A percentile compares a stretch with the other conserved stretches of the same genome.
These are phyloP conservation scores for Athene cunicularia DNA, from an alignment of 2,113 vertebrate genomes.

Conservation along the genomic window DNA sequence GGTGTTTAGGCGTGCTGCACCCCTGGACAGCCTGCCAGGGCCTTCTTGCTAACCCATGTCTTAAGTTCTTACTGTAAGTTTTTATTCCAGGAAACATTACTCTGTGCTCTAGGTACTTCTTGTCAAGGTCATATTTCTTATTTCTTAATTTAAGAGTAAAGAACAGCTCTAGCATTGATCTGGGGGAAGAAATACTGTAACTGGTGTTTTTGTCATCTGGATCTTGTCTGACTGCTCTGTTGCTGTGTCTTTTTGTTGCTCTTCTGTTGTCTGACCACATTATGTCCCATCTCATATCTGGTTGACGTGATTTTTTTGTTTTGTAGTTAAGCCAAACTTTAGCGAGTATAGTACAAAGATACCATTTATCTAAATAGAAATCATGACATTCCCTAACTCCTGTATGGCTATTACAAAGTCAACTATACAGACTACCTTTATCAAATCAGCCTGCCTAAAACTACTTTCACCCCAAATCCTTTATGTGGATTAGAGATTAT, in stretches of 20 bases:
- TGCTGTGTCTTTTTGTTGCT: background rate
- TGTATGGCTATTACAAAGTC: background rate
- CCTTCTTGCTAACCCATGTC: background rate
- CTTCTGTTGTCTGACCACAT: background rate
- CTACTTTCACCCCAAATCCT: background rate
- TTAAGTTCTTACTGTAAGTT: background rate
- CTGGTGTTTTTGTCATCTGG: background rate
- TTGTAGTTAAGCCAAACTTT: background rate
- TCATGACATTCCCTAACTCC: rapidly evolving
- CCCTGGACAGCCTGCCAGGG: background rate
- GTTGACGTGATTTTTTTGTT: background rate
- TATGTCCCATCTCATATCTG: background rate
- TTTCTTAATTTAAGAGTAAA: background rate
- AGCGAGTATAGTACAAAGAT: background rate
- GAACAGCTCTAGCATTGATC: background rate
- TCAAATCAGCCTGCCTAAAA: background rate
- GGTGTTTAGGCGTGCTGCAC: background rate
- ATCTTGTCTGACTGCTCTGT: background rate
- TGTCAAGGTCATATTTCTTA: background rate
- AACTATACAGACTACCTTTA: background rate
- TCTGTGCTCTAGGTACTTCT: background rate
- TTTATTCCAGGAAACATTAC: background rate
- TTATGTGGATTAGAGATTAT: background rate
- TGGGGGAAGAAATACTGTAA: background rate
- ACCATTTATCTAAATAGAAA: background rate